phyloP scores from a whole-genome alignment of 2,797 vertebrate species.

The Aratinga solstitialis region DNA sequence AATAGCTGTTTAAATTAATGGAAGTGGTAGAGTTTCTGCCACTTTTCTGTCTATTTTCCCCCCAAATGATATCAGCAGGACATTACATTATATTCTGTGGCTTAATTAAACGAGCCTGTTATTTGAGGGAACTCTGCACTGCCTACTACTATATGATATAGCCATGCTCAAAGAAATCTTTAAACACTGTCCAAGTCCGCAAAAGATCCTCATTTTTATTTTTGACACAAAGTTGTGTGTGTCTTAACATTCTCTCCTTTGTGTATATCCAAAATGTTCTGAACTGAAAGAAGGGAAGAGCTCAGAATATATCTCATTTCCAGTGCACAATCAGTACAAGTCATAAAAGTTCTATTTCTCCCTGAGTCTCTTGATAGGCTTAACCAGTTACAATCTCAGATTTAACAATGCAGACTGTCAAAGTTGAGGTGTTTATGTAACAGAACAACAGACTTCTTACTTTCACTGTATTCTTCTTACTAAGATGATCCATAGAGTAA shows the following conservation, averaged over 20 bases:
- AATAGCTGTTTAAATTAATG: neutral
- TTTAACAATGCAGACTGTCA: neutral
- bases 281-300: neutral
- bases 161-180: neutral
- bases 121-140: neutral
- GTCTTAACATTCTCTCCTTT: neutral
- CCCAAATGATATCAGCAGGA: neutral
- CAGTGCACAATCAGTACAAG: rapidly evolving
- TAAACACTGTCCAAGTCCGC: neutral
- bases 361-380: neutral
- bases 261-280: neutral
- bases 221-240: neutral
- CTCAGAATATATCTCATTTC: neutral
- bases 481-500: neutral
- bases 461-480: neutral
- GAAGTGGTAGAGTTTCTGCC: neutral
- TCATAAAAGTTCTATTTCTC: neutral
- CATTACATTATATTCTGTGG: neutral
- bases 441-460: neutral
- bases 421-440: neutral
- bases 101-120: neutral
- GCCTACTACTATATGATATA: neutral
- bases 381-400: neutral
- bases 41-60: neutral
- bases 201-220: rapidly evolving